phyloP scores from a whole-genome alignment of 1,140 invertebrate species.

The Leptinotarsa undecemlineata region DNA sequence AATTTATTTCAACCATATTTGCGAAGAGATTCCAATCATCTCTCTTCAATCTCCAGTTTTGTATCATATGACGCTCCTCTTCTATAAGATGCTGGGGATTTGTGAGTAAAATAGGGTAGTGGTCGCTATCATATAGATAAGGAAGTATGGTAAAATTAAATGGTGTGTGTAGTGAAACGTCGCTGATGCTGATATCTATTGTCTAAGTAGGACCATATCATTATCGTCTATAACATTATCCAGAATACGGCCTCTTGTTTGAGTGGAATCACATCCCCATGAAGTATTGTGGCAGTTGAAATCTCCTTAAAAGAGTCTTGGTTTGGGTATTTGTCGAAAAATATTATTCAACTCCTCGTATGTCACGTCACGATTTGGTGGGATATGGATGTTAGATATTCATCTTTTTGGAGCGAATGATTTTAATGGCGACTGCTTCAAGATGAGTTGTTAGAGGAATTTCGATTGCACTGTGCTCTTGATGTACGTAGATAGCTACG shows the following conservation, averaged over 20 bases:
- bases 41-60: no score
- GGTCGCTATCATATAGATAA: not conserved
- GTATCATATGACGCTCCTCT: not conserved
- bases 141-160: not conserved
- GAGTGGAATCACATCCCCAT: no score
- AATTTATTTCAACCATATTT: no score
- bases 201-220: no score
- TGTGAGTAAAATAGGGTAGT: not conserved
- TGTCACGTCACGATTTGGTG: not conserved
- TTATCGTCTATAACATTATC: no score
- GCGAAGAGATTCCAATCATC: no score
- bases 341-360: not conserved
- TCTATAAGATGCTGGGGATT: not conserved
- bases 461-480: not conserved
- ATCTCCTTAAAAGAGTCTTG: not conserved
- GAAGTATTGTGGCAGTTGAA: no score
- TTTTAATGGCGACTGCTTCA: not conserved
- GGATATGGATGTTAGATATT: not conserved
- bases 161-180: not conserved
- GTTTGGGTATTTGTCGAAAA: not conserved
- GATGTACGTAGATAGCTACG: no score
- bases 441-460: constrained; percentile 7
- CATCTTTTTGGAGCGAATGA: not conserved
- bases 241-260: no score
- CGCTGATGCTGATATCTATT: not conserved